phyloP scores from a whole-genome alignment of 2,113 vertebrate genomes.

The Trichechus manatus region DNA sequence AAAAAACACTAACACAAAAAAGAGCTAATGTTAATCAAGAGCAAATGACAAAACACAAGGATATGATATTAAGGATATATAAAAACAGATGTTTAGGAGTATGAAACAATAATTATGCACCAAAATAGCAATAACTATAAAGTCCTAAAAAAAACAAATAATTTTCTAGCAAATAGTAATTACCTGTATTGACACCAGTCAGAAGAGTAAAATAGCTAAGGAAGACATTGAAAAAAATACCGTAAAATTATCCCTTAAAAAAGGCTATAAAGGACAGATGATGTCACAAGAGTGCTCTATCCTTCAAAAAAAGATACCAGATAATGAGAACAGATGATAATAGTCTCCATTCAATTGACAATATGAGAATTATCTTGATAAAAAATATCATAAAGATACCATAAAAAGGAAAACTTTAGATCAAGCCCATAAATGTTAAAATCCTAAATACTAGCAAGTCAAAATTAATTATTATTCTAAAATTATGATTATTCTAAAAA shows the following conservation, averaged over 20 bases:
- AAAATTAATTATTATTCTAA: background rate
- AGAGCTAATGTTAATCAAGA: background rate
- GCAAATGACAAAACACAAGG: background rate
- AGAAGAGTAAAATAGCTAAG: constrained; percentile 1
- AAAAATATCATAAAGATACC: background rate
- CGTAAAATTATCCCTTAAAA: background rate
- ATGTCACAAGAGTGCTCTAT: background rate
- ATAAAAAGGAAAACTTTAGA: background rate
- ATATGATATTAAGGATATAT: background rate
- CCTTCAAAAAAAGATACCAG: background rate
- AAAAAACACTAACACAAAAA: background rate
- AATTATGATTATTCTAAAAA: background rate
- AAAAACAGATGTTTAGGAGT: background rate
- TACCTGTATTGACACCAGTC: background rate
- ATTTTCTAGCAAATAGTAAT: constrained; percentile 19
- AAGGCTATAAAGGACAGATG: background rate
- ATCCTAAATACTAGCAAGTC: constrained; percentile 16
- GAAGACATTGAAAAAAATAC: background rate
- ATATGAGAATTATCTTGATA: background rate
- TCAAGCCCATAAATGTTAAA: background rate
- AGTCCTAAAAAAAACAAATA: background rate
- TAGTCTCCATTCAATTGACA: background rate
- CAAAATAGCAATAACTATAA: background rate
- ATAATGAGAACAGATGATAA: background rate
- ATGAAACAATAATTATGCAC: background rate